phyloP scores from a whole-genome alignment of 2,797 vertebrate genomes.

The Pseudopleuronectes americanus region DNA sequence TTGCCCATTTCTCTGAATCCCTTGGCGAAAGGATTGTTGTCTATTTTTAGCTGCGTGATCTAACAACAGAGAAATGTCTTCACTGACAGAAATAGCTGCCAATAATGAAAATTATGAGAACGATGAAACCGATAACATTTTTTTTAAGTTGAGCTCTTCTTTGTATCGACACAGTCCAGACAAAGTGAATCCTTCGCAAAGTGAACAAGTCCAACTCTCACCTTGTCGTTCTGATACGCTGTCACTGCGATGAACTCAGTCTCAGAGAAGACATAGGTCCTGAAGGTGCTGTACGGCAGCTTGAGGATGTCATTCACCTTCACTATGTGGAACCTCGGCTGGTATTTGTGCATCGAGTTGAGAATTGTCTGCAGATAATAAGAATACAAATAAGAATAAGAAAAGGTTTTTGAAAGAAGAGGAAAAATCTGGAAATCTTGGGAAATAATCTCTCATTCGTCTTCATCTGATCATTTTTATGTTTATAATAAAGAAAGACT shows the following conservation, averaged over 20 bases:
- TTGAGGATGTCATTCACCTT: constrained; percentile 91
- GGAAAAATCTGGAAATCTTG: too few relatives aligned
- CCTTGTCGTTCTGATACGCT: constrained; percentile 96
- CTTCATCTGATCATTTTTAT: too few relatives aligned
- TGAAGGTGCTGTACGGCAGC: constrained; percentile 92
- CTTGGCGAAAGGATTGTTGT: constrained; percentile 97
- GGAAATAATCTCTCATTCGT: too few relatives aligned
- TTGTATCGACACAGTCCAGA: too few relatives aligned
- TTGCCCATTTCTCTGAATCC: constrained; percentile 96
- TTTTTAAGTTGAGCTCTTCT: too few relatives aligned
- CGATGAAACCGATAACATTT: too few relatives aligned
- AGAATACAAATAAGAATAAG: not conserved
- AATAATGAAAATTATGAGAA: too few relatives aligned
- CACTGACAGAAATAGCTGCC: too few relatives aligned
- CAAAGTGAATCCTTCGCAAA: too few relatives aligned
- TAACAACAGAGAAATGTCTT: constrained; percentile 33
- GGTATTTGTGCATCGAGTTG: constrained; percentile 98
- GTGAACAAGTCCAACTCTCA: constrained; percentile 52
- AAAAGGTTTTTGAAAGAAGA: too few relatives aligned
- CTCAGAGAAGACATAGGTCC: constrained; percentile 92
- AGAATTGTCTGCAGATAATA: constrained; percentile 88
- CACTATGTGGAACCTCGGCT: constrained; percentile 93
- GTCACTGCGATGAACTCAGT: constrained; percentile 96
- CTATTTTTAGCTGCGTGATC: constrained; percentile 96
- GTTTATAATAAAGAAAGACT: too few relatives aligned